phyloP scores from a whole-genome alignment of 2,113 vertebrate species.

The Neodon shergylaensis region DNA sequence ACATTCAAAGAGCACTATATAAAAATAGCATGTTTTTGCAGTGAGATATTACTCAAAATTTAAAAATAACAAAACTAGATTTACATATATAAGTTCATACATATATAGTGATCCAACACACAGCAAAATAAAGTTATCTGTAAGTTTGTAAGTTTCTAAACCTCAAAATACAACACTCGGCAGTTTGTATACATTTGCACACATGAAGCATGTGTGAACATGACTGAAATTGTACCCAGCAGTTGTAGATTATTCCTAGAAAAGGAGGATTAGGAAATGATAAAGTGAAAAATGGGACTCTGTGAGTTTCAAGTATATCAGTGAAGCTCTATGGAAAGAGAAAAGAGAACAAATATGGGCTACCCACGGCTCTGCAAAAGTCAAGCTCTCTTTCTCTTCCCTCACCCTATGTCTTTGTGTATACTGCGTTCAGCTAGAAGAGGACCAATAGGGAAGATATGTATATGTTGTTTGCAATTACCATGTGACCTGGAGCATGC shows the following conservation, averaged over 20 bases:
- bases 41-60: not conserved
- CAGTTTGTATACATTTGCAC: not conserved
- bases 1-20: not conserved
- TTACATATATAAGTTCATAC: slow-evolving; percentile 4
- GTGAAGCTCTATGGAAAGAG: not conserved
- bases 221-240: not conserved
- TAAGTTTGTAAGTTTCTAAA: slow-evolving; percentile 50
- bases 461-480: not conserved
- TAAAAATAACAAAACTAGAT: slow-evolving; percentile 45
- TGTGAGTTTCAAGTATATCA: not conserved
- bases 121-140: not conserved
- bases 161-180: not conserved
- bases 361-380: not conserved
- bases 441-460: not conserved
- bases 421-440: not conserved
- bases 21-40: slow-evolving; percentile 21
- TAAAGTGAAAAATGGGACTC: not conserved
- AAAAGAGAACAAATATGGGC: not conserved
- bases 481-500: not conserved
- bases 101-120: not conserved
- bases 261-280: not conserved
- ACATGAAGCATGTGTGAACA: not conserved
- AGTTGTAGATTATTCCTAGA: not conserved
- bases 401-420: not conserved
- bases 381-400: not conserved